These are phyloP conservation scores for Sarcophaga subvicina DNA, from an alignment of 2,888 invertebrate genomes.

Conservation along the genomic window DNA sequence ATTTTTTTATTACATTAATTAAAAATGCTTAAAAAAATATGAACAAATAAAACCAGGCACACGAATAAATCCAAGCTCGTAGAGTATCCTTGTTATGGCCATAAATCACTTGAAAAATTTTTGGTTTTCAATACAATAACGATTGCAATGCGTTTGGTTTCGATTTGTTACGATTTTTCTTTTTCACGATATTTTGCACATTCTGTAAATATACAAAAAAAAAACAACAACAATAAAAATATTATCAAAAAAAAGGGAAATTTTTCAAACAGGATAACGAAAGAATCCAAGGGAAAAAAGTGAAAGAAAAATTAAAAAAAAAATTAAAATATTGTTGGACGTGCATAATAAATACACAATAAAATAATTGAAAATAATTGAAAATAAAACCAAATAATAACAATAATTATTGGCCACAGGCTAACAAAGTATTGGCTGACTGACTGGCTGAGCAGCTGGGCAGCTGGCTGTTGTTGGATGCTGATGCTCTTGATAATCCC, in stretches of 20 bases:
- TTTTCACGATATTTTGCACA: neutral
- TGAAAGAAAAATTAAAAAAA: conserved; percentile 2
- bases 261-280: conserved; percentile 55
- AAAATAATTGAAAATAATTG: no score
- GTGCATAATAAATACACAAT: no score
- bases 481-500: neutral
- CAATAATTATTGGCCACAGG: conserved; percentile 47
- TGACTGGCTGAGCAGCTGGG: neutral
- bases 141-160: neutral
- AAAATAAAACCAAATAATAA: conserved; percentile 53
- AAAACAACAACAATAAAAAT: neutral
- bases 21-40: conserved; percentile 18
- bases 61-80: conserved; percentile 30
- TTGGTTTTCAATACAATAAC: conserved; percentile 39
- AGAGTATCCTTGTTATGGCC: conserved; percentile 60
- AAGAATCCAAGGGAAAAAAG: neutral
- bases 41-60: no score
- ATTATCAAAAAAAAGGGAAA: no score
- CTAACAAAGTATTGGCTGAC: conserved; percentile 12
- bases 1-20: conserved; percentile 53
- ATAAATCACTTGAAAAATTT: conserved; percentile 63
- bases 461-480: conserved; percentile 26
- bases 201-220: no score
- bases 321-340: no score
- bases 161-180: neutral